Conservation (phyloP, 1,140 invertebrate genomes). For the Gryon sp. region DNA sequence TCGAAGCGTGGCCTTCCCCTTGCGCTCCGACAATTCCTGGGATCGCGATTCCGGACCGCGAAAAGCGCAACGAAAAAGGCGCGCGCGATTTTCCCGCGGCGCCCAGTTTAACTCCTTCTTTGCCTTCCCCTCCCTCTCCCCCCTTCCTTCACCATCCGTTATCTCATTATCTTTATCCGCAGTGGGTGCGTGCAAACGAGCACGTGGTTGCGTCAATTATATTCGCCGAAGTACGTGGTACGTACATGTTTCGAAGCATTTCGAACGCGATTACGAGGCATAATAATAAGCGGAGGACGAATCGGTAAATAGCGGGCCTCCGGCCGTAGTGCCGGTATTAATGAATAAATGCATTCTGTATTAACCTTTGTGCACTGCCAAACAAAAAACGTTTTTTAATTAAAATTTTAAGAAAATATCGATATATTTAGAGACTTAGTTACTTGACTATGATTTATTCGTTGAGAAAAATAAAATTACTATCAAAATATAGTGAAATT, state of each 20-base stretch:
- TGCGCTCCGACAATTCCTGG: slow-evolving; percentile 18
- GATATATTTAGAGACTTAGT: no score
- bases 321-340: slow-evolving; percentile 67
- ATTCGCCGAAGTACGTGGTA: slow-evolving; percentile 14
- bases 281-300: slow-evolving; percentile 55
- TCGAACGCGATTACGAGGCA: slow-evolving; percentile 24
- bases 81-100: slow-evolving; percentile 43
- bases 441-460: no score
- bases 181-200: slow-evolving; percentile 37
- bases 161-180: slow-evolving; percentile 41
- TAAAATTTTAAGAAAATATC: no score
- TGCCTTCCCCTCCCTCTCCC: no score
- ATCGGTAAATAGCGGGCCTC: slow-evolving; percentile 64
- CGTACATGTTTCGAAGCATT: slow-evolving; percentile 11
- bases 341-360: slow-evolving; percentile 72
- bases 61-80: slow-evolving; percentile 52
- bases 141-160: slow-evolving; percentile 11
- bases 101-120: no score
- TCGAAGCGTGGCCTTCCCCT: slow-evolving; percentile 15
- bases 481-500: no score
- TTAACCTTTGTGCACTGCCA: slow-evolving; percentile 62
- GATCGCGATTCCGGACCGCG: slow-evolving; percentile 31
- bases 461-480: no score
- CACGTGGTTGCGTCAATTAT: slow-evolving; percentile 60
- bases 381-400: no score